These are phyloP conservation scores for Struthio camelus DNA, from an alignment of 2,113 vertebrate species.

Conservation along the genomic window DNA sequence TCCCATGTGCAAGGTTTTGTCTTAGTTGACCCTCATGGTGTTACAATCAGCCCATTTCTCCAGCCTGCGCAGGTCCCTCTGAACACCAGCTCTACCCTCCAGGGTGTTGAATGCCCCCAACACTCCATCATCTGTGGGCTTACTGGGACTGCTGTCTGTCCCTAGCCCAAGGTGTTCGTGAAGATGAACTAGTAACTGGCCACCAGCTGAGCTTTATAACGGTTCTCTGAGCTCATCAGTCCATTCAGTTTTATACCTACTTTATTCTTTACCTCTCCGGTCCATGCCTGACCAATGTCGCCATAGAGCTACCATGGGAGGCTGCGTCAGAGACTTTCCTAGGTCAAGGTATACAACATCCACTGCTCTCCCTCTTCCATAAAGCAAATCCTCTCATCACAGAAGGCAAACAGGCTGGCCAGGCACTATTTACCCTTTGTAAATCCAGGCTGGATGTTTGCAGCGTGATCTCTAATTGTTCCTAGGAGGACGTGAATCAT, in stretches of 20 bases:
- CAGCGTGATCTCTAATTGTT: neutral
- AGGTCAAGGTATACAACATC: neutral
- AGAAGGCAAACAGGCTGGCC: neutral
- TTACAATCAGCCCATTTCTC: neutral
- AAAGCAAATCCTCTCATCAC: neutral
- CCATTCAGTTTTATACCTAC: neutral
- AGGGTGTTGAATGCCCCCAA: neutral
- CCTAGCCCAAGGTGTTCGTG: neutral
- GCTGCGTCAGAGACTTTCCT: neutral
- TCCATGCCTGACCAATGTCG: neutral
- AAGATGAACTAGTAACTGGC: neutral
- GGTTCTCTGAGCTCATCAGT: neutral
- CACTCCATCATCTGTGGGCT: neutral
- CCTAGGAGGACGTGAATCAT: neutral
- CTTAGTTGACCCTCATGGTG: neutral
- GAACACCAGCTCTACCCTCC: no score
- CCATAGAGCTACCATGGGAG: neutral
- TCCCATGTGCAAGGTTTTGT: neutral
- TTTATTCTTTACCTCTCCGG: neutral
- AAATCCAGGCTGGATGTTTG: neutral
- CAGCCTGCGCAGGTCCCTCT: neutral
- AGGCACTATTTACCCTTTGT: neutral
- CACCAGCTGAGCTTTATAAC: neutral
- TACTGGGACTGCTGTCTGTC: fast-evolving
- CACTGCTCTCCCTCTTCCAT: fast-evolving